These are phyloP conservation scores for Porphyrio hochstetteri DNA, from an alignment of 2,113 vertebrate species.

Conservation along the genomic window DNA sequence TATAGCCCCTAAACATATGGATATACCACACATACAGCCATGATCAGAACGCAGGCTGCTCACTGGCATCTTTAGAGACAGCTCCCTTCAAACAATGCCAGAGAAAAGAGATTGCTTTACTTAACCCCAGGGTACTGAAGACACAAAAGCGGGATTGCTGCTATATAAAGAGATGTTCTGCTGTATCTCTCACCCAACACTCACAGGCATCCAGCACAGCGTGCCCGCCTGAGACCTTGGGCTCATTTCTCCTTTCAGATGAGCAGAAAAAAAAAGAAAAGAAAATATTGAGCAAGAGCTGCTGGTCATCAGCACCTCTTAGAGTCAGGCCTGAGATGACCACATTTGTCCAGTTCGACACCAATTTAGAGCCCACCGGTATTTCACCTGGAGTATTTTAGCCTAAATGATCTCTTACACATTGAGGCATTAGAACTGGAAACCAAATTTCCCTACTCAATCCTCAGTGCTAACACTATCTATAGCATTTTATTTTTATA, in stretches of 20 bases:
- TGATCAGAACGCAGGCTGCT: background rate
- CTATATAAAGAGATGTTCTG: background rate
- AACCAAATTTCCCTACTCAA: background rate
- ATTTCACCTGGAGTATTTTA: background rate
- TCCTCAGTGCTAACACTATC: fast-evolving
- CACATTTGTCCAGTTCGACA: background rate
- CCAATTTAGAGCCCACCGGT: background rate
- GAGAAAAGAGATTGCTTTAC: background rate
- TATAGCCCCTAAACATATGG: background rate
- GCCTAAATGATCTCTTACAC: background rate
- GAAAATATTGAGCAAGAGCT: background rate
- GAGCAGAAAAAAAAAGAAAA: too few relatives aligned
- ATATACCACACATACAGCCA: background rate
- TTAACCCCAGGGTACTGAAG: background rate
- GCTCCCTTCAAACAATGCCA: background rate
- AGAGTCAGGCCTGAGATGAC: background rate
- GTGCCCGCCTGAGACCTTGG: fast-evolving
- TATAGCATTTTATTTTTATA: background rate
- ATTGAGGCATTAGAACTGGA: background rate
- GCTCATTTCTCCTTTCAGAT: background rate
- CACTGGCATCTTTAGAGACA: background rate
- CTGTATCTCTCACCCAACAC: background rate
- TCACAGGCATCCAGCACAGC: background rate
- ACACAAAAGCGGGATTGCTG: fast-evolving
- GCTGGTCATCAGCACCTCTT: background rate